Conservation (phyloP, 2,888 invertebrate species). For the Rotaria magnacalcarata region DNA sequence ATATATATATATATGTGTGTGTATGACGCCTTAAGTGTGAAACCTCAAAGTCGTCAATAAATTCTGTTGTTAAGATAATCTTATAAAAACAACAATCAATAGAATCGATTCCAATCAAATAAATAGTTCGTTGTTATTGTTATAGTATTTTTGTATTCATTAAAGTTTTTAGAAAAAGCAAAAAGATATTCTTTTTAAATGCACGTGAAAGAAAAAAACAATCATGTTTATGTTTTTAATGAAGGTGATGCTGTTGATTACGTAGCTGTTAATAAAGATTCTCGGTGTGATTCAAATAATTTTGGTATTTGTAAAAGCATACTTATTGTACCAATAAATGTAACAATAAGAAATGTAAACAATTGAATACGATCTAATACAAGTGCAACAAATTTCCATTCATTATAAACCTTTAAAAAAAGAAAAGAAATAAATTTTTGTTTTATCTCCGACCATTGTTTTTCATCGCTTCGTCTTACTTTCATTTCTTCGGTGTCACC, state of each 20-base stretch:
- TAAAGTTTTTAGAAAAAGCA: too few species aligned
- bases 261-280: neutral
- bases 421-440: neutral
- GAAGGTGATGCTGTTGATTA: too few species aligned
- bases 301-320: slow-evolving; percentile 88
- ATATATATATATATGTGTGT: neutral
- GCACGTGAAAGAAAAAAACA: neutral
- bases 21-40: neutral
- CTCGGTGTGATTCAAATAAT: slow-evolving; percentile 18
- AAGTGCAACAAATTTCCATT: slow-evolving; percentile 98
- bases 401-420: slow-evolving; percentile 79
- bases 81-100: neutral
- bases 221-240: too few species aligned
- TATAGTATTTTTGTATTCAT: neutral
- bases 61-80: slow-evolving; percentile 1
- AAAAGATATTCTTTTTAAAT: too few species aligned
- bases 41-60: neutral
- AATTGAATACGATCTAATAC: slow-evolving; percentile 91
- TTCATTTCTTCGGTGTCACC: neutral
- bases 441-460: neutral
- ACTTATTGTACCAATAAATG: slow-evolving; percentile 87
- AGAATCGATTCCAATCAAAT: neutral
- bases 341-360: slow-evolving; percentile 90
- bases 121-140: neutral
- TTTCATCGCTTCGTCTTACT: neutral